Evolutionary conservation across 2,797 vertebrate species (phyloP), one percentile per base, ranked within the genome.

Genomic region (Notolabrus celidotus): DNA sequence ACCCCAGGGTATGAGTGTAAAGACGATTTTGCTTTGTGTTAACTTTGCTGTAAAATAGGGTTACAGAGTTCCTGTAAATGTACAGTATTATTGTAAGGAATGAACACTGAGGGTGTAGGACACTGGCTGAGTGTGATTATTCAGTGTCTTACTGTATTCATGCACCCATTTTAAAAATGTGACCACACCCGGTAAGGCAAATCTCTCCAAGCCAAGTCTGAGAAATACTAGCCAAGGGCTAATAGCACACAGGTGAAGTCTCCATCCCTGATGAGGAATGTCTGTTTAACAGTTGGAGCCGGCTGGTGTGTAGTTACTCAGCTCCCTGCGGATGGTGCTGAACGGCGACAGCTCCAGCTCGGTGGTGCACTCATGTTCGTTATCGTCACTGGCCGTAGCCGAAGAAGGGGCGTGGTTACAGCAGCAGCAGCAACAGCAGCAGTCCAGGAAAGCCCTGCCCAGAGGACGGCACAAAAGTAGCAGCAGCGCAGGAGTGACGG

Each of bases 281-380:
- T 58, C 59, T 36, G 23, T 49, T 93, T 86, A 99, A 90, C 97
- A 99, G 64, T 98, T 96, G 71, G 97, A 98, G 19, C 97, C 97
- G 1, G 97, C 97, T 0, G 97, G 96, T 4, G 97, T 97, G 87
- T 98, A 99, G 67, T 96, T 97, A 39, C 97, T 98, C 93, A 98
- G 96, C 89, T 99, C 97, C 0, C 97, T 93, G 69, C 97, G 97
- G 67, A 99, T 98, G 64, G 97, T 99, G 82, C 97, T 99, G 91
- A 99, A 99, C 0, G 98, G 97, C 0, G 97, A 99, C 83, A 99
- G 95, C 89, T 99, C 98, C 65, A 99, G 94, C 78, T 99, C 97
- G 0, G 97, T 97, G 71, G 98, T 99, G 72, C 96, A 98, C 67
- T 99, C 98, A 3, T 98, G 97, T 89, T 98, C 97, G 75, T 99